A percentile compares a stretch with the other conserved stretches of the same genome.
These are phyloP conservation scores for Allygus modestus DNA, from an alignment of 2,888 invertebrate species.

Conservation along the genomic window DNA sequence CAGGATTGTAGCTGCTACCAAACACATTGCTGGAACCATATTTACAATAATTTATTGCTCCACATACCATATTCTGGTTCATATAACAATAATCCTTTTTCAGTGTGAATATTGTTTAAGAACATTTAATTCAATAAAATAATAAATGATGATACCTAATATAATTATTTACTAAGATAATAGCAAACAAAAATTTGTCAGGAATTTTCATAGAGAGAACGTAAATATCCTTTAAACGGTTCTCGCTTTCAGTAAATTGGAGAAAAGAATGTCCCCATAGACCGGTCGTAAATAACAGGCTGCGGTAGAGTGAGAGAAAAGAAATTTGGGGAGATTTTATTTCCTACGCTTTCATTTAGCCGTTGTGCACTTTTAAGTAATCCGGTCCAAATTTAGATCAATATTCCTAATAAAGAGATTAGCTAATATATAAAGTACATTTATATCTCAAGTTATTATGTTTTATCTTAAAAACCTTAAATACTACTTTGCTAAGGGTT, in stretches of 20 bases:
- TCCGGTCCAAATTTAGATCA: too few relatives aligned
- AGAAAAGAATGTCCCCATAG: not conserved
- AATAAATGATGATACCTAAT: not conserved
- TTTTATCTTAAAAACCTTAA: too few relatives aligned
- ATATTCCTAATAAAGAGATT: too few relatives aligned
- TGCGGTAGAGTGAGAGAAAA: not conserved
- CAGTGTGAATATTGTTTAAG: not conserved
- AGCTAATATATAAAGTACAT: too few relatives aligned
- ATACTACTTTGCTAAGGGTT: too few relatives aligned
- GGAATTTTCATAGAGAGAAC: not conserved
- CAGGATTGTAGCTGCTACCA: too few relatives aligned
- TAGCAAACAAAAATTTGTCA: not conserved
- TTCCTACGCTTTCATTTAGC: not conserved
- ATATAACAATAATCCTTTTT: not conserved
- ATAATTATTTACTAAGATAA: not conserved
- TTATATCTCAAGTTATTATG: too few relatives aligned
- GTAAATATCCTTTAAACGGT: slow-evolving; percentile 5
- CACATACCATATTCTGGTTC: not conserved
- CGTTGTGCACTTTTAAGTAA: not conserved
- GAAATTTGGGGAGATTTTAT: not conserved
- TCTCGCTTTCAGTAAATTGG: slow-evolving; percentile 23
- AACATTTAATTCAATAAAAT: not conserved
- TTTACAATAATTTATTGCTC: too few relatives aligned
- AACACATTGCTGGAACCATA: too few relatives aligned
- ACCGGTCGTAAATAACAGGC: not conserved